Base-by-base conservation (phyloP, 1,140 invertebrate species). In the Nomia melanderi region DNA sequence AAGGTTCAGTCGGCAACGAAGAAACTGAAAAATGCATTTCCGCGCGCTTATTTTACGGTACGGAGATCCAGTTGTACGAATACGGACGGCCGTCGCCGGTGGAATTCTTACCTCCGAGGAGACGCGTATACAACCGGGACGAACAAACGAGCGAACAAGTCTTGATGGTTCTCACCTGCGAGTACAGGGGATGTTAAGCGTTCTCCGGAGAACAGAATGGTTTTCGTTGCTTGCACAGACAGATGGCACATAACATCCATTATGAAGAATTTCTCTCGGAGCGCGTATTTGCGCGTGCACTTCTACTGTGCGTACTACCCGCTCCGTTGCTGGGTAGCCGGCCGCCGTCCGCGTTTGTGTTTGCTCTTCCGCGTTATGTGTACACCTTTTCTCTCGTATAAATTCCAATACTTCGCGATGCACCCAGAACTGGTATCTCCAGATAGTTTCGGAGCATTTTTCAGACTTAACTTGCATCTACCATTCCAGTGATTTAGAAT, bases 81-180 rank as follows among this genome's bases (percentile, higher is more conserved):
- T 59, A 33, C 14, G 27, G 33, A 27, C 17, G 27, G 9, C 0
- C 59, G 33, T 23, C 23, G 71, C 29, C 33, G 47, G 3, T 62
- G 76, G 57, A 77, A 62, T 70, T 77, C 36, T 69, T 50, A 33
- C 14, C n/a, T 41, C 31, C 31, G 20, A 62, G 7, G 57, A 62
- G 66, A 53, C 23, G 41, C 25, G 33, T 39, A 20, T n/a, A 41
- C 64, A 23, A 27, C 9, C 53, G n/a, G 20, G 54, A 27, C 41
- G 66, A 62, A 71, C 57, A 71, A 77, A 77, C 66, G 56, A 66
- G 56, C 41, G 54, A 63, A 71, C 33, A 47, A 59, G 76, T 33
- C 59, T 76, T 14, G 73, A 76, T 54, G 69, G 44, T 78, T 73
- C 69, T 71, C 76, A 62, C 66, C 54, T 77, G 62, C 33, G 72